Evolutionary conservation across 92 coral and sea anemone genomes (phyloP), one percentile per base, ranked within the genome.

Genomic region (Meandrina meandrites): DNA sequence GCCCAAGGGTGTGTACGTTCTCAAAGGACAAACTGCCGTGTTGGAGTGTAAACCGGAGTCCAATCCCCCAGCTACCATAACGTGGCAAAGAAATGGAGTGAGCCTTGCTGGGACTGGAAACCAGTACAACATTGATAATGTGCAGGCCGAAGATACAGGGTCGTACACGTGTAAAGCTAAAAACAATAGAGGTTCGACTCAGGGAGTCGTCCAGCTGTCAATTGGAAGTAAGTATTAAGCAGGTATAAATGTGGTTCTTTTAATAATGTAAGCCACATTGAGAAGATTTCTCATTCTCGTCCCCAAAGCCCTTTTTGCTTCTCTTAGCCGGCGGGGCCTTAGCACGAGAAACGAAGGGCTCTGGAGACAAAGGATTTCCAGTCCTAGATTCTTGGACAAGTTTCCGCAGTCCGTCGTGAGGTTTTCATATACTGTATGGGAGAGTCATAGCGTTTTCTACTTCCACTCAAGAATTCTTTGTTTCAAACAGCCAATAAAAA

Each of bases 31-130:
- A 83, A 89, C 86, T 75, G 96, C 96, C 75, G 86, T 82, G 81
- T 92, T 94, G 28, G 86, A 86, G 64, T 94, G 98, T n/a, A 91
- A 89, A 81, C 96, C 98, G 22, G 93, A 92, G 73, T 89, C 98
- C 94, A 93, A 86, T 81, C 98, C 98, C 81, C 85, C 84, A 50
- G 96, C 98, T 4, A 74, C 32, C 48, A 92, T 94, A 84, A 90
- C 98, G 13, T 94, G 98, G 98, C 88, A 80, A 69, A 81, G 84
- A 84, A 84, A 88, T 83, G 93, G 94, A 62, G 66, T 57, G 16
- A 81, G 69, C 74, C 88, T 94, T 24, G 72, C 94, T 45, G 96
- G 96, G 48, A 89, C 89, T 62, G 91, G 90, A 50, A 89, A 93
- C 88, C 86, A 86, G 85, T 91, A 89, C 79, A 85, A 66, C 56